Percentiles rank a stretch among this genome's conserved stretches.
Conservation (phyloP, 2,797 vertebrate species). For the Coilia nasus region DNA sequence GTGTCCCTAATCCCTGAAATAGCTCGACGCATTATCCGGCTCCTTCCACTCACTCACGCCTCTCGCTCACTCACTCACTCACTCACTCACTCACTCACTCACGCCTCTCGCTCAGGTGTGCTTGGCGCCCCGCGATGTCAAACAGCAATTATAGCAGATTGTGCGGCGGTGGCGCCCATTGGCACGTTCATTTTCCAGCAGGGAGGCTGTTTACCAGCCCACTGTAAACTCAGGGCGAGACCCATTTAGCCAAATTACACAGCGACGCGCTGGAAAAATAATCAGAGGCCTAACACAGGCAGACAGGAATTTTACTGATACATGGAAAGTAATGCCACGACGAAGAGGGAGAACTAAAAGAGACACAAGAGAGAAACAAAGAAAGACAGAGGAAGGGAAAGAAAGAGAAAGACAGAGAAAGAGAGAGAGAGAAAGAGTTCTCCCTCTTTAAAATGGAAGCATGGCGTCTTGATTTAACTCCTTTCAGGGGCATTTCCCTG, state of each 20-base stretch:
- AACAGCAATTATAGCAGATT: slow-evolving; percentile 72
- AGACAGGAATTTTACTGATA: slow-evolving; percentile 64
- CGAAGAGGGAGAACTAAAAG: slow-evolving; percentile 40
- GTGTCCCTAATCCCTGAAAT: not conserved
- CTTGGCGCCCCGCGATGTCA: slow-evolving; percentile 57
- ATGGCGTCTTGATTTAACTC: not conserved
- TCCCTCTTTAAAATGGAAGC: slow-evolving; percentile 1
- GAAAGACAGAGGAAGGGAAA: slow-evolving; percentile 26
- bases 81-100: slow-evolving; percentile 41
- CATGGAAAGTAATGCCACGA: slow-evolving; percentile 61
- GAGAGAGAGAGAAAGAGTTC: slow-evolving; percentile 46
- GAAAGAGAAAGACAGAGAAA: not conserved
- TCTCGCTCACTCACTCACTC: too few relatives aligned
- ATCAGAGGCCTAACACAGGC: slow-evolving; percentile 65
- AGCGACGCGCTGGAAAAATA: slow-evolving; percentile 69
- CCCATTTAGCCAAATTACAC: slow-evolving; percentile 77
- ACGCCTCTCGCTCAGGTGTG: slow-evolving; percentile 62
- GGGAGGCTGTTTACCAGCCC: slow-evolving; percentile 70
- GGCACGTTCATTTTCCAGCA: slow-evolving; percentile 63
- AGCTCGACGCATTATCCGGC: slow-evolving; percentile 21
- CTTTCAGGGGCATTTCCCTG: not conserved
- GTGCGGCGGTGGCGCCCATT: slow-evolving; percentile 56
- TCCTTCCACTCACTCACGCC: too few relatives aligned
- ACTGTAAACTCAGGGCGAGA: slow-evolving; percentile 64
- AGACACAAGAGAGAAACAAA: not conserved